A percentile compares a stretch with the other conserved stretches of the same genome.
These are phyloP conservation scores for Lycodopsis pacificus DNA, from an alignment of 2,797 vertebrate species.

Conservation along the genomic window DNA sequence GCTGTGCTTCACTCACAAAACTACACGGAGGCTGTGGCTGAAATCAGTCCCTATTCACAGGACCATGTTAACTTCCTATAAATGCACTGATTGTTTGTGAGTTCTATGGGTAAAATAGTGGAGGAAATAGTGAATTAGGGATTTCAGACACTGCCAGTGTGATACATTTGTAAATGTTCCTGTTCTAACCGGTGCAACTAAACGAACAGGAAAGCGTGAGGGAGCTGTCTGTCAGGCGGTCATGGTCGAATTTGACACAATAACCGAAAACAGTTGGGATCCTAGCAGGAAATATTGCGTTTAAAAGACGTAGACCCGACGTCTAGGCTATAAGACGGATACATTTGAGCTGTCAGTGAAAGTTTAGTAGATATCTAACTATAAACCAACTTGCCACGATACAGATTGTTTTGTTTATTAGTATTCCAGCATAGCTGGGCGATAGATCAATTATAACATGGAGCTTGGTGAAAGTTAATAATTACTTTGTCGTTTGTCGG, in stretches of 20 bases:
- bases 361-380: no score
- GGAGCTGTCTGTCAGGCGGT: no score
- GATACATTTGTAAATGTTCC: neutral
- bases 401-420: no score
- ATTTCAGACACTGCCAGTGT: neutral
- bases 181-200: neutral
- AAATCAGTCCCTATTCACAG: neutral
- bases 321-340: no score
- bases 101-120: neutral
- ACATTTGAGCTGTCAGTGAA: no score
- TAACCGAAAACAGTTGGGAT: neutral
- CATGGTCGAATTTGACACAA: neutral
- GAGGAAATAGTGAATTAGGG: neutral
- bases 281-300: no score
- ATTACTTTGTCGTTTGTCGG: no score
- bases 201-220: neutral
- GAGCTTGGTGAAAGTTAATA: no score
- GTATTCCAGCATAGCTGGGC: no score
- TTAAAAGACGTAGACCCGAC: no score
- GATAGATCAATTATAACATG: no score
- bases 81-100: neutral
- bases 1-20: neutral
- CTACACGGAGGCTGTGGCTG: neutral
- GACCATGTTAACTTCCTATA: neutral
- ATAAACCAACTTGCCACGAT: no score